Evolutionary conservation across 2,888 invertebrate species (phyloP).

Genomic region (Andrena dorsata): DNA sequence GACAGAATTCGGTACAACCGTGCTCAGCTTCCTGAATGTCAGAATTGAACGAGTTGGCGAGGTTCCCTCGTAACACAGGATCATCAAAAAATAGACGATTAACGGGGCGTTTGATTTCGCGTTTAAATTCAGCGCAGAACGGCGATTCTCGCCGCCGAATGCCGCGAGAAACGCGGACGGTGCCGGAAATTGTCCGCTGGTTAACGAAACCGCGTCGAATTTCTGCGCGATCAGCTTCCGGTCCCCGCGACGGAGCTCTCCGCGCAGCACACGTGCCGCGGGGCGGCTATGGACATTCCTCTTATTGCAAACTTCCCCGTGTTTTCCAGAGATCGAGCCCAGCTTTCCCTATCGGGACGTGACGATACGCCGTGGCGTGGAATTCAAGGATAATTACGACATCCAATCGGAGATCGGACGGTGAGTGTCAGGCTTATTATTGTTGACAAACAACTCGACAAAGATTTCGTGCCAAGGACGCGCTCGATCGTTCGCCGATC

Average conservation of each 20-base stretch:
- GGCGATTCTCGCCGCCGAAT: neutral
- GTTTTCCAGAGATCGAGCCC: conserved; percentile 92
- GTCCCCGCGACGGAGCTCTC: neutral
- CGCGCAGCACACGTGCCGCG: neutral
- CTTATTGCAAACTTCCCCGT: neutral
- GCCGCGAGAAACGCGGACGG: neutral
- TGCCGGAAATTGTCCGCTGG: conserved; percentile 25
- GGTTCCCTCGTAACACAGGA: conserved; percentile 39
- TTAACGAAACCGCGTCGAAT: conserved; percentile 36
- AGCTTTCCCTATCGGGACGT: conserved; percentile 96
- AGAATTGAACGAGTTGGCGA: conserved; percentile 39
- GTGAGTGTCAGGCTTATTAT: conserved; percentile 86
- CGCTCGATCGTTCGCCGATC: conserved; percentile 11
- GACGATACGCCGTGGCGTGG: conserved; percentile 91
- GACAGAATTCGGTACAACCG: conserved; percentile 44
- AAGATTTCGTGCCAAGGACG: conserved; percentile 46
- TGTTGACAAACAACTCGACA: conserved; percentile 27
- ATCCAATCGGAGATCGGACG: conserved; percentile 96
- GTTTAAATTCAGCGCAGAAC: neutral
- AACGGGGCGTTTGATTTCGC: conserved; percentile 9
- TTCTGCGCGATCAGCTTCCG: conserved; percentile 42
- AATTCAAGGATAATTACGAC: conserved; percentile 95
- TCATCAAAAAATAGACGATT: conserved; percentile 48
- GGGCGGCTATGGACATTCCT: too few relatives aligned
- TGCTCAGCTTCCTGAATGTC: conserved; percentile 36